These are phyloP conservation scores for Lasioglossum baleicum DNA, from an alignment of 1,140 invertebrate species.

Conservation along the genomic window DNA sequence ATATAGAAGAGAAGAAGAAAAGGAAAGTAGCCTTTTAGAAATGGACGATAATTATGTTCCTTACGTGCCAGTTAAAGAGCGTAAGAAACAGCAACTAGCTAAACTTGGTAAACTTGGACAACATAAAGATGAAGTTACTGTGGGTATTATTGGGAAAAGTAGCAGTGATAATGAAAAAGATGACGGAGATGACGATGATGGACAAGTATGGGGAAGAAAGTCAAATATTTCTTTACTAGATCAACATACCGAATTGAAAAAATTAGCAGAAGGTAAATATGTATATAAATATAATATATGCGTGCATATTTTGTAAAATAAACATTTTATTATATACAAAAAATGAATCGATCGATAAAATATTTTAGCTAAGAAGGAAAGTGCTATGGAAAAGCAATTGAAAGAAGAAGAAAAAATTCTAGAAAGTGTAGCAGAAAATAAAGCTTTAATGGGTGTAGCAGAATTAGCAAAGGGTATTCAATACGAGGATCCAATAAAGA, in stretches of 20 bases:
- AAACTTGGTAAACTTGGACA: conserved; percentile 88
- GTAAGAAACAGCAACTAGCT: conserved; percentile 89
- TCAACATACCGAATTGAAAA: conserved; percentile 97
- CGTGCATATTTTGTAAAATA: too few relatives aligned
- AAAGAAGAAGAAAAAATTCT: conserved; percentile 99
- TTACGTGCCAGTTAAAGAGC: conserved; percentile 94
- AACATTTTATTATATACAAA: too few relatives aligned
- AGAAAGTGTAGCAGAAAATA: conserved; percentile 97
- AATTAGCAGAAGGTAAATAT: conserved; percentile 91
- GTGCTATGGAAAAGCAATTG: conserved; percentile 94
- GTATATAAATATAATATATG: background rate
- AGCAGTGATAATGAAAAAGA: conserved; percentile 89
- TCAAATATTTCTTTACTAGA: conserved; percentile 96
- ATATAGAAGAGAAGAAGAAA: conserved; percentile 68
- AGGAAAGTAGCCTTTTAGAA: conserved; percentile 72
- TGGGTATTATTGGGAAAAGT: conserved; percentile 81
- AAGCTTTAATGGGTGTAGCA: conserved; percentile 96
- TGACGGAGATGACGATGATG: conserved; percentile 87
- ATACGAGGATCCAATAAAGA: conserved; percentile 98
- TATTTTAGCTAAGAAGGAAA: conserved; percentile 92
- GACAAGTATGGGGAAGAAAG: conserved; percentile 92
- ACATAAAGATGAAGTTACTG: conserved; percentile 79
- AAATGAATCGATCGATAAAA: conserved; percentile 11
- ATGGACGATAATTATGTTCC: conserved; percentile 90
- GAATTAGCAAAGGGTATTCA: conserved; percentile 98